Conservation (phyloP, 1,140 invertebrate species). For the Drosophila leontia region DNA sequence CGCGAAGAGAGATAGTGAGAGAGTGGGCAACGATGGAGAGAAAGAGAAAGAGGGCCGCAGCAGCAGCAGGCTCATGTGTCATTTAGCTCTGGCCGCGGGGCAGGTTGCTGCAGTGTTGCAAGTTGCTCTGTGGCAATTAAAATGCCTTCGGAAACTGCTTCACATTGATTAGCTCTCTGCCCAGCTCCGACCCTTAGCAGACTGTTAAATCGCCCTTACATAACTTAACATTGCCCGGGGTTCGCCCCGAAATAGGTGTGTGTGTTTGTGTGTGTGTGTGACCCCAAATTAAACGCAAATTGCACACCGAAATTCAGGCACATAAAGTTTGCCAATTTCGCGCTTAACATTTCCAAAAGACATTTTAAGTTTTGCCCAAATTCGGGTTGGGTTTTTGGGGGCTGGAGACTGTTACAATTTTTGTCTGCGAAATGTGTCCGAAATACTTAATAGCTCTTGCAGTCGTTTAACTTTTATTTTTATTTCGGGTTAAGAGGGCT, state of each 20-base stretch:
- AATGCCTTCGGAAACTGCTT: constrained; percentile 75
- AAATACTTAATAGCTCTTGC: constrained; percentile 60
- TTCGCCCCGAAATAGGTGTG: constrained; percentile 25
- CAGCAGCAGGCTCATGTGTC: constrained; percentile 62
- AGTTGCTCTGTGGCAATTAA: constrained; percentile 64
- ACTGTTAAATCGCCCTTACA: constrained; percentile 40
- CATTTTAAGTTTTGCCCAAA: constrained; percentile 45
- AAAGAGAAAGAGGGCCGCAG: constrained; percentile 21
- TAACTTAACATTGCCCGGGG: constrained; percentile 49
- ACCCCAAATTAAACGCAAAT: constrained; percentile 77
- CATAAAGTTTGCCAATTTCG: constrained; percentile 77
- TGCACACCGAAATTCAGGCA: constrained; percentile 65
- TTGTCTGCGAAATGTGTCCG: constrained; percentile 58
- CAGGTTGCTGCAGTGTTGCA: constrained; percentile 48
- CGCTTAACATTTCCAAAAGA: constrained; percentile 54
- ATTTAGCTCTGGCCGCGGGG: constrained; percentile 70
- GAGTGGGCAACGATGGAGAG: constrained; percentile 17
- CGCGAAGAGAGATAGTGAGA: constrained; percentile 12
- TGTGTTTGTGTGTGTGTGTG: constrained; percentile 30
- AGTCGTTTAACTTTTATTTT: constrained; percentile 47
- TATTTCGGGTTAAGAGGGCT: constrained; percentile 15
- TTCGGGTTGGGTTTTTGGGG: constrained; percentile 33
- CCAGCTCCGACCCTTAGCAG: constrained; percentile 32
- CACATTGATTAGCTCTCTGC: constrained; percentile 49
- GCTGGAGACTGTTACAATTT: constrained; percentile 36